Conservation (phyloP, 2,797 vertebrate species). For the Pampus argenteus region DNA sequence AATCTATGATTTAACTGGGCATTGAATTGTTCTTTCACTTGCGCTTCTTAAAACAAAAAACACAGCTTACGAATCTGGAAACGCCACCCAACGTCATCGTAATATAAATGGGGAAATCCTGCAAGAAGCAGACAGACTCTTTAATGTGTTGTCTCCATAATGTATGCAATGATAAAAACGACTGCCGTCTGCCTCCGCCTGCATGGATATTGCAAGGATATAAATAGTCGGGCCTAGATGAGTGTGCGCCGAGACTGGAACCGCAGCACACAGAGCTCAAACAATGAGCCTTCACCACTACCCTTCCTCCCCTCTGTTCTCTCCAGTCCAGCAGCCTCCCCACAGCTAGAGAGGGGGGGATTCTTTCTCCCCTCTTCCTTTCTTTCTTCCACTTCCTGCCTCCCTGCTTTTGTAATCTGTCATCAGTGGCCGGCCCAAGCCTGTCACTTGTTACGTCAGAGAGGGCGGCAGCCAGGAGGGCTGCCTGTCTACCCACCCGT, state of each 20-base stretch:
- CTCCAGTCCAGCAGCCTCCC: constrained; percentile 65
- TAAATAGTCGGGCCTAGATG: constrained; percentile 75
- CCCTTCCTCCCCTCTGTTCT: constrained; percentile 71
- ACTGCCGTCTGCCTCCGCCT: constrained; percentile 67
- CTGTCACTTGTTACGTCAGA: constrained; percentile 65
- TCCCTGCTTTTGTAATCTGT: constrained; percentile 70
- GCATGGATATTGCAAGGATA: constrained; percentile 77
- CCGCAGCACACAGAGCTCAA: constrained; percentile 72
- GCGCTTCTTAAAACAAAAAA: constrained; percentile 1
- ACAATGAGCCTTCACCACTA: constrained; percentile 75
- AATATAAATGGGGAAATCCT: constrained; percentile 44
- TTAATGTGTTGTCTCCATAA: constrained; percentile 55
- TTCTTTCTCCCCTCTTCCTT: constrained; percentile 68
- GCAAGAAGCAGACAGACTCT: constrained; percentile 39
- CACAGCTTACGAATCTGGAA: not conserved
- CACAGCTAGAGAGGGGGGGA: constrained; percentile 30
- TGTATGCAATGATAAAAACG: constrained; percentile 70
- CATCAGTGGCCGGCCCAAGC: constrained; percentile 50
- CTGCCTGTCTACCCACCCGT: constrained; percentile 51
- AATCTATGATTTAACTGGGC: not conserved
- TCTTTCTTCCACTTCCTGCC: constrained; percentile 78
- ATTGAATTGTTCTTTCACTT: not conserved
- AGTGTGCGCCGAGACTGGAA: constrained; percentile 69
- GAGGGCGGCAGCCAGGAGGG: constrained; percentile 9
- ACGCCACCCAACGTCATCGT: not conserved